These are phyloP conservation scores for Venturia canescens DNA, from an alignment of 1,140 invertebrate species.

Conservation along the genomic window DNA sequence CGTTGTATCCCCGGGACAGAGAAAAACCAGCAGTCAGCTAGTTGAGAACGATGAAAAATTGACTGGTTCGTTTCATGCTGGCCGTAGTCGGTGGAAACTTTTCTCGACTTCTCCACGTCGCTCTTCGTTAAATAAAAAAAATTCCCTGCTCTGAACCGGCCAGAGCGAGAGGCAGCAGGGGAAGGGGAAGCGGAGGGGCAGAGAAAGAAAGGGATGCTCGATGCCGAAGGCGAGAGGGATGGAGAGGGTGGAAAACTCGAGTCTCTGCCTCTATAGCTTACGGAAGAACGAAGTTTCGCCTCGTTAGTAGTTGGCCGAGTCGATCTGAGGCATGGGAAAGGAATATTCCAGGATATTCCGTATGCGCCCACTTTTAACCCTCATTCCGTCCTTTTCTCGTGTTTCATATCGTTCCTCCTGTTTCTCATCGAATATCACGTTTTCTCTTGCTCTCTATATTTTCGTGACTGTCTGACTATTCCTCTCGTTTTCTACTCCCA, in stretches of 20 bases:
- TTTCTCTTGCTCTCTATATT: too few species aligned
- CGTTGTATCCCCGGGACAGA: neutral
- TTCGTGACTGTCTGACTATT: neutral
- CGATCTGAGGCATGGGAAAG: conserved; percentile 50
- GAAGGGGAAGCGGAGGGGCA: neutral
- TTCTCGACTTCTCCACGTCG: conserved; percentile 56
- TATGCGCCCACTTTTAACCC: conserved; percentile 45
- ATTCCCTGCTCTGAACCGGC: neutral
- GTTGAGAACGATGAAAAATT: conserved; percentile 68
- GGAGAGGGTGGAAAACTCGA: conserved; percentile 21
- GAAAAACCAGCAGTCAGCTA: neutral
- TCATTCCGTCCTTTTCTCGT: conserved; percentile 31
- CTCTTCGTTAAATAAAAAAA: conserved; percentile 62
- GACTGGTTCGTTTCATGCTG: conserved; percentile 64
- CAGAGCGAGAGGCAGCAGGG: conserved; percentile 46
- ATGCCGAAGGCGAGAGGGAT: conserved; percentile 50
- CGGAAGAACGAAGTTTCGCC: conserved; percentile 55
- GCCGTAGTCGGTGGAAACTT: conserved; percentile 65
- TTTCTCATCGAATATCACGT: conserved; percentile 1
- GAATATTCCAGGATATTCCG: conserved; percentile 56
- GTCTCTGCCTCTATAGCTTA: conserved; percentile 20
- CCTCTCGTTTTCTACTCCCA: conserved; percentile 39
- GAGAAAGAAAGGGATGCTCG: conserved; percentile 47
- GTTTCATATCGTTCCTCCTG: conserved; percentile 23
- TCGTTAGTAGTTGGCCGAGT: conserved; percentile 63